Percentiles rank a stretch among this genome's conserved stretches.
Evolutionary conservation across 2,888 invertebrate genomes (phyloP).

Genomic region (Dynastes hyllus): DNA sequence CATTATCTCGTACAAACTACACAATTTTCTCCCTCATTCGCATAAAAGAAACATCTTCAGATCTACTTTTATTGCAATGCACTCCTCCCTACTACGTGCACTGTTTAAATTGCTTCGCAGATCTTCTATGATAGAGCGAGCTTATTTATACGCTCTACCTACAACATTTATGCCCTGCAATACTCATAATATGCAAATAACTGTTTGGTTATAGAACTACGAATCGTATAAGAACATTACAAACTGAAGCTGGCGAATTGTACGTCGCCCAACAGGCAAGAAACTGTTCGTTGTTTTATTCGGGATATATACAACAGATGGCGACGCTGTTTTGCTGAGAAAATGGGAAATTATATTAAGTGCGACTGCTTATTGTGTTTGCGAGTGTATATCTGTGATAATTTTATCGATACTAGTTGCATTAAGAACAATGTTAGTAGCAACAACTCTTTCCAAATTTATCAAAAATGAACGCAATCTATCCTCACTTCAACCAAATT

Average conservation of each 20-base stretch:
- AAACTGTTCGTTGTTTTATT: conserved; percentile 8
- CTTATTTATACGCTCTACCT: conserved; percentile 11
- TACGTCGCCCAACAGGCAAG: background rate
- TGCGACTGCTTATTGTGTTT: background rate
- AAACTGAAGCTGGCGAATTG: conserved; percentile 5
- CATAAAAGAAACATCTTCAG: background rate
- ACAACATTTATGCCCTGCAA: conserved; percentile 27
- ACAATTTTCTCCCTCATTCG: background rate
- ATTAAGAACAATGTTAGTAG: too few species aligned
- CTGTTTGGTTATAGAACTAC: conserved; percentile 26
- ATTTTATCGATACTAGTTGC: too few species aligned
- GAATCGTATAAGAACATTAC: conserved; percentile 25
- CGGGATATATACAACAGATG: conserved; percentile 6
- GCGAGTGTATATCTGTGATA: background rate
- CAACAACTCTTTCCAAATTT: too few species aligned
- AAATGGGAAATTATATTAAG: conserved; percentile 13
- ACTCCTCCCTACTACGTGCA: background rate
- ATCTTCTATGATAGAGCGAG: background rate
- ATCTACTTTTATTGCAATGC: background rate
- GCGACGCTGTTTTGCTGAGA: background rate
- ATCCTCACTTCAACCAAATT: background rate
- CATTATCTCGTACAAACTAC: too few species aligned
- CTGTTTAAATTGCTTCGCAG: background rate
- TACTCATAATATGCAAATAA: conserved; percentile 31
- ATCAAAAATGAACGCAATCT: too few species aligned